Evolutionary conservation across 2,797 vertebrate species (phyloP), one percentile per base, ranked within the genome.

Genomic region (Dallia pectoralis): DNA sequence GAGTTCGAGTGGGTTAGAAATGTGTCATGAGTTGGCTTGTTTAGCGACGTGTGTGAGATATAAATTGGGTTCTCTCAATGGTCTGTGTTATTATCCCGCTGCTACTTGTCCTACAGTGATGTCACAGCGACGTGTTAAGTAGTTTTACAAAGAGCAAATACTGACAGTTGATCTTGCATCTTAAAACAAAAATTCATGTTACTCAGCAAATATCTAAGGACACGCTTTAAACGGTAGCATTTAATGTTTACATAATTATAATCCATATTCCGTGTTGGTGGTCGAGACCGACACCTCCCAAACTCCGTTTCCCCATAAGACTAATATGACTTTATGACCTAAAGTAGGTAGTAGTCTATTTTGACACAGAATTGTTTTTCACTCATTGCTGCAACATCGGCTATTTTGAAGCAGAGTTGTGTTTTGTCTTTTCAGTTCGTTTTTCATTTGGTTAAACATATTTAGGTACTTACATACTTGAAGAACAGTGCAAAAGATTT

Each of bases 171-270:
- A 53, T 61, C 32, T 79, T 75, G 74, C 47, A 65, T 71, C 69
- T 70, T 80, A 32, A 81, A 70, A 79, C 68, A 71, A 74, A 36
- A 69, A 44, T 65, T 62, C 18, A 1, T 70, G 66, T 32, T 65
- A 67, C 53, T 67, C 75, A 70, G n/a, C 40, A 70, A 69, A 70
- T 74, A 1, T 47, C 67, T 61, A 70, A 63, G 67, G 51, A 12
- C n/a, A 9, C 5, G 51, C 51, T 56, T 56, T 56, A 22, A 40
- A 40, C 6, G 36, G 36, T 40, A 40, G 36, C 4, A 40, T 40
- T 40, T 6, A 40, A 6, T 40, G 36, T 40, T 40, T 40, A 40
- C 36, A 40, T 40, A 2, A 40, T 40, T 40, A 5, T 44, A 14
- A 12, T 44, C 11, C 40, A 3, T 9, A 44, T 44, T 44, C 9